Conservation (phyloP, 2,113 vertebrate species). For the Camarhynchus parvulus region DNA sequence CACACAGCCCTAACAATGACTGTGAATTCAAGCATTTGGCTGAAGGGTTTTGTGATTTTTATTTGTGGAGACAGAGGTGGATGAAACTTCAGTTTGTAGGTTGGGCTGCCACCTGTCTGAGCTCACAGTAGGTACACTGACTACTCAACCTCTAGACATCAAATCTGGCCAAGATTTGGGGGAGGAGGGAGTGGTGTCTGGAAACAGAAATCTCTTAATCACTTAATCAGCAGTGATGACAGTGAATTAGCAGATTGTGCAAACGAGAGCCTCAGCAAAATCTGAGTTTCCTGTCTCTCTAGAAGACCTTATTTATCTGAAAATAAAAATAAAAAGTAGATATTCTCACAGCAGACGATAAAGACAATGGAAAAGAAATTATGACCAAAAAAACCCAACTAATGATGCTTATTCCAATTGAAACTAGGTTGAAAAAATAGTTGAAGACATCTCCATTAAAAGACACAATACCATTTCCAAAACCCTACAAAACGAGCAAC, state of each 20-base stretch:
- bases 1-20: neutral
- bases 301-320: neutral
- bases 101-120: neutral
- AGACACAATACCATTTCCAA: neutral
- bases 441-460: neutral
- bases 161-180: neutral
- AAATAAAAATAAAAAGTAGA: neutral
- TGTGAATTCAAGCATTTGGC: neutral
- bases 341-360: neutral
- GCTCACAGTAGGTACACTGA: neutral
- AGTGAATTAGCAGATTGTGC: neutral
- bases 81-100: neutral
- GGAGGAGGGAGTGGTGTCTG: neutral
- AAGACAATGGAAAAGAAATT: neutral
- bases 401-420: neutral
- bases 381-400: neutral
- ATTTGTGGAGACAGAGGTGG: neutral
- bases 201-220: neutral
- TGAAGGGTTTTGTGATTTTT: neutral
- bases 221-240: neutral
- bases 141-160: neutral
- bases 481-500: fast-evolving
- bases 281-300: neutral
- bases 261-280: neutral
- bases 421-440: neutral